These are phyloP conservation scores for Nomada ruficornis DNA, from an alignment of 2,888 invertebrate species.

Conservation along the genomic window DNA sequence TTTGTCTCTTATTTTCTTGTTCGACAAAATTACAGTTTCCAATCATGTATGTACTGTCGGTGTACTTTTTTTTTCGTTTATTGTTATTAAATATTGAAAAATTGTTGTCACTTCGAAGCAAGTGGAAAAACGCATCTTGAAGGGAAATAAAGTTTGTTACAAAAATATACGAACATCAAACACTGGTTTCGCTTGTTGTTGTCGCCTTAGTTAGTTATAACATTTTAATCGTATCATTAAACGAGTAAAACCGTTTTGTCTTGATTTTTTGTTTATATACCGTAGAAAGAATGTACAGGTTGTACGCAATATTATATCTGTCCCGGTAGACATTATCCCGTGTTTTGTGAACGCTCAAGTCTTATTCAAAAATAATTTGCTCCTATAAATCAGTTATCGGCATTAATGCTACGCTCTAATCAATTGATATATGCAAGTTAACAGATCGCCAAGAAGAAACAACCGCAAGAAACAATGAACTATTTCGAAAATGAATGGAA, in stretches of 20 bases:
- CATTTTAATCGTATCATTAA: conserved; percentile 29
- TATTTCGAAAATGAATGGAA: not conserved
- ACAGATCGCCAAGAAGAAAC: not conserved
- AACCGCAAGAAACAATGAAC: conserved; percentile 19
- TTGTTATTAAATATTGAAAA: conserved; percentile 17
- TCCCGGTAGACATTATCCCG: not conserved
- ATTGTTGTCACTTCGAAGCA: conserved; percentile 20
- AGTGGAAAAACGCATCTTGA: conserved; percentile 35
- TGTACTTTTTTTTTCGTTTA: not conserved
- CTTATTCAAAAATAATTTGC: conserved; percentile 47
- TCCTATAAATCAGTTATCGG: conserved; percentile 17
- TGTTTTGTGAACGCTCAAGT: conserved; percentile 8
- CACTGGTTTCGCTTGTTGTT: conserved; percentile 21
- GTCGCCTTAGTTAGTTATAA: conserved; percentile 34
- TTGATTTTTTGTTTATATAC: conserved; percentile 7
- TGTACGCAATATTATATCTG: conserved; percentile 7
- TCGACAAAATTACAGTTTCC: not conserved
- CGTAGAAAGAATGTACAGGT: conserved; percentile 49
- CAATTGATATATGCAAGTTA: conserved; percentile 13
- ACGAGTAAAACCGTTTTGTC: conserved; percentile 29
- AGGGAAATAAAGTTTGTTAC: conserved; percentile 51
- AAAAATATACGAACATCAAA: conserved; percentile 61
- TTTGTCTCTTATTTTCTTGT: not conserved
- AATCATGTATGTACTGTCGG: not conserved
- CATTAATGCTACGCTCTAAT: conserved; percentile 16